Evolutionary conservation across 2,888 invertebrate species (phyloP), one percentile per base, ranked within the genome.

Genomic region (Macroteleia sp.): DNA sequence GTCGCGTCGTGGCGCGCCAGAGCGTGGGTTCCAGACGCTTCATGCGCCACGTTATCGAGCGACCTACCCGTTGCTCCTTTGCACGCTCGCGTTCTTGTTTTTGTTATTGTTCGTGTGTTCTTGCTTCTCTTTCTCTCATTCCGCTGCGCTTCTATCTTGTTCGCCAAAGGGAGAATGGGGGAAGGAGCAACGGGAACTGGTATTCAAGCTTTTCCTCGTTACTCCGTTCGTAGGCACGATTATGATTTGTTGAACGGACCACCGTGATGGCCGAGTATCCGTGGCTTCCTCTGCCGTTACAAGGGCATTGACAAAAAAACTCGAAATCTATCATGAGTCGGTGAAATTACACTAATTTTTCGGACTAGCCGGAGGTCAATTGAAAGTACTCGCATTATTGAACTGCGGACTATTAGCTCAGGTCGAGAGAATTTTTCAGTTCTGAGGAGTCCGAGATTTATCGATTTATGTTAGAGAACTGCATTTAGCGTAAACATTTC

Each of bases 171-270:
- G n/a, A 34, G 14, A 9, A n/a, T 22, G 19, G 16, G 36, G 32
- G 44, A 12, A n/a, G 32, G 17, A 20, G 36, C 56, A 12, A 54
- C 74, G 77, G 77, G 81, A 80, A 82, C 81, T 82, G 82, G 82
- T 81, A 84, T 83, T 81, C 82, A 79, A 77, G 76, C 70, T 82
- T 84, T 81, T 84, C 81, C 86, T 87, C 86, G 87, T 87, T 89
- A 88, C 86, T 82, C 83, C 82, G 83, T 78, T 87, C 82, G 85
- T 85, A 85, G 84, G 85, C 89, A 88, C 87, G 88, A 88, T 88
- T 89, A 88, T 88, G 88, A 88, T 88, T 89, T 87, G 89, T 86
- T 87, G 87, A 86, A 81, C 81, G 85, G 89, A 89, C 89, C 89
- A 89, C 89, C 89, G 83, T 83, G 86, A 70, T 81, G 78, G 83